Base-by-base conservation (phyloP, 2,113 vertebrate genomes). In the Seriola quinqueradiata region DNA sequence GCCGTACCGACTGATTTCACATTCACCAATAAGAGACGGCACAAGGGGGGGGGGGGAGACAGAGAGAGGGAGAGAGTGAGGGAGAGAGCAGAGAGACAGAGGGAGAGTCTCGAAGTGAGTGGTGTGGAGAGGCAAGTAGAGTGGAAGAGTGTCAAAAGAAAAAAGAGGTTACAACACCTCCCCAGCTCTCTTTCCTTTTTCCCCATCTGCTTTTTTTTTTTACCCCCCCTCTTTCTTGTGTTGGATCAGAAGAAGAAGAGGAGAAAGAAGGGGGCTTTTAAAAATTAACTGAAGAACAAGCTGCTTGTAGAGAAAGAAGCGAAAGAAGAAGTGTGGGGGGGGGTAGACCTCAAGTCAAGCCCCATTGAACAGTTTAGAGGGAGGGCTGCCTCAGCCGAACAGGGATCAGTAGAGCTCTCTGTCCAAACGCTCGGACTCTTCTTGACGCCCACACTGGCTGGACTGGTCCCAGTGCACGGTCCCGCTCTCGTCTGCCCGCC, bases 11-110 rank as follows among this genome's bases (percentile, higher is more conserved):
- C 88, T 90, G 90, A 88, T 92, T 90, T 90, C 82, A 85, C 92
- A 81, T 90, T 92, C 92, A 87, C 94, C 94, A 95, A 92, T 93
- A 93, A 93, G 92, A 93, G 88, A 85, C 85, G 69, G 92, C 85
- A 82, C 75, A 75, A 74, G 57, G 76, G 72, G 69, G 63, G 36
- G 28, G 74, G 48, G 83, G 73, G 74, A 81, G 76, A 66, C 70
- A n/a, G 75, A 69, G 82, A 34, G 76, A n/a, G 72, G 9, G 61
- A 17, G 36, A 48, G 73, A 32, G 79, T 42, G 60, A 8, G 59
- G 28, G 75, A 13, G 79, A 46, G 78, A 50, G 83, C 54, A 40
- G 70, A 75, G 77, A 77, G 58, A 75, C 58, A 74, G 80, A 80
- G 81, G 65, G 79, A 84, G 88, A 79, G 80, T 88, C 85, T 88